Base-by-base conservation (phyloP, 23 tunicate species). In the Botrylloides violaceus region DNA sequence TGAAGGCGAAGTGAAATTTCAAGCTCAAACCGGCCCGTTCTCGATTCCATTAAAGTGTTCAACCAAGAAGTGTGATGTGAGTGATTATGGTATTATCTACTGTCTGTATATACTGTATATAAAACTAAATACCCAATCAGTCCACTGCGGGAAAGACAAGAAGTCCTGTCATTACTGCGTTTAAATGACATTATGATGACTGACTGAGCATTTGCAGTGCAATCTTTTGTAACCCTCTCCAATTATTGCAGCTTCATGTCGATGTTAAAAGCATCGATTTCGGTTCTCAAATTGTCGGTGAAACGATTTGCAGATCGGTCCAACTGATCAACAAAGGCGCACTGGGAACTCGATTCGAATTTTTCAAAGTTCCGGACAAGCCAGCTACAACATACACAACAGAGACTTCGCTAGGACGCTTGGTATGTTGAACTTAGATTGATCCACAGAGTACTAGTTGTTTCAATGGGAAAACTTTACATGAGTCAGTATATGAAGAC, bases 21-120 rank as follows among this genome's bases (percentile, higher is more conserved):
- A 68, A 37, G 90, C 90, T n/a, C 90, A 90, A 66, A 90, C 89
- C n/a, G 97, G 97, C 25, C 85, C 90, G 3, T 90, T 90, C 32
- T 72, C 89, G 1, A 90, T 90, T 55, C 85, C 81, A 1, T 53
- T 90, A 30, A 83, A 83, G 60, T 90, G 97, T 75, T 60, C 97
- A n/a, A 83, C 82, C 34, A 90, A 90, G 72, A 83, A 90, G 63
- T 90, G 97, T 32, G 97, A 90, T 34, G 97, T 90, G 61, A 61
- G 55, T 58, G 23, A 4, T 47, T 47, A 47, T 47, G 12, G 18
- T 18, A 47, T 12, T 18, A 47, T 47, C 18, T 47, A 12, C 18
- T 18, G 12, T 47, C 55, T 47, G 15, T 12, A 47, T 12, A 18
- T 47, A 12, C 55, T 18, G 18, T 47, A 47, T n/a, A n/a, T n/a